These are phyloP conservation scores for Herminia tarsipennalis DNA, from an alignment of 2,888 invertebrate genomes.

Conservation along the genomic window DNA sequence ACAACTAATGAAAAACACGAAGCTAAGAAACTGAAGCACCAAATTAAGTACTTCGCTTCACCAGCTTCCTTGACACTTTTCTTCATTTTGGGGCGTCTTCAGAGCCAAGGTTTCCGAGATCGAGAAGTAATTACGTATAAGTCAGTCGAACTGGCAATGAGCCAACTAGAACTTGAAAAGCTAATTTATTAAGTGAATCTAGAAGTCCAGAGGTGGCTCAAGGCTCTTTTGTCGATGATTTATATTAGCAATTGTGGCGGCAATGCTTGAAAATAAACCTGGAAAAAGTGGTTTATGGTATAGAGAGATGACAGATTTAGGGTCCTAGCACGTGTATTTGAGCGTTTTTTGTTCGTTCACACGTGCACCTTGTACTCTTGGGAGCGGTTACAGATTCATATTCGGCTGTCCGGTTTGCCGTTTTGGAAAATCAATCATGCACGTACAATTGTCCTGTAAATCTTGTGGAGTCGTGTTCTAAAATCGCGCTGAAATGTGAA, in stretches of 20 bases:
- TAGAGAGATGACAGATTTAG: too few relatives aligned
- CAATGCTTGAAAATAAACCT: neutral
- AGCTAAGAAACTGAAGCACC: neutral
- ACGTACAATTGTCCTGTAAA: too few relatives aligned
- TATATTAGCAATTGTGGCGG: neutral
- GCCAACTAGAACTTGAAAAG: conserved; percentile 25
- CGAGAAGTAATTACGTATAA: conserved; percentile 29
- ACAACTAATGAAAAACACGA: too few relatives aligned
- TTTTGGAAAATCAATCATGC: too few relatives aligned
- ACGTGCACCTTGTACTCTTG: too few relatives aligned
- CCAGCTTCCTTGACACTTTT: conserved; percentile 7
- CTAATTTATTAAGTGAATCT: conserved; percentile 18
- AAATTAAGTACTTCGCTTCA: neutral
- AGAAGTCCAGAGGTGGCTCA: conserved; percentile 5
- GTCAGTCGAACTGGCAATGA: conserved; percentile 19
- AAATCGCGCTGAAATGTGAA: too few relatives aligned
- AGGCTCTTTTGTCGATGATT: conserved; percentile 6
- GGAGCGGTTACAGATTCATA: too few relatives aligned
- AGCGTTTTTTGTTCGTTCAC: too few relatives aligned
- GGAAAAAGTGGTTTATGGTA: too few relatives aligned
- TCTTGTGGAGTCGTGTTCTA: too few relatives aligned
- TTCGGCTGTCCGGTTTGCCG: too few relatives aligned
- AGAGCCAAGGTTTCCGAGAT: conserved; percentile 8
- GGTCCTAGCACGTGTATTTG: too few relatives aligned
- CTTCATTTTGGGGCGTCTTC: conserved; percentile 1